Evolutionary conservation across 2,888 invertebrate genomes (phyloP).

Genomic region (Microctonus aethiopoides): DNA sequence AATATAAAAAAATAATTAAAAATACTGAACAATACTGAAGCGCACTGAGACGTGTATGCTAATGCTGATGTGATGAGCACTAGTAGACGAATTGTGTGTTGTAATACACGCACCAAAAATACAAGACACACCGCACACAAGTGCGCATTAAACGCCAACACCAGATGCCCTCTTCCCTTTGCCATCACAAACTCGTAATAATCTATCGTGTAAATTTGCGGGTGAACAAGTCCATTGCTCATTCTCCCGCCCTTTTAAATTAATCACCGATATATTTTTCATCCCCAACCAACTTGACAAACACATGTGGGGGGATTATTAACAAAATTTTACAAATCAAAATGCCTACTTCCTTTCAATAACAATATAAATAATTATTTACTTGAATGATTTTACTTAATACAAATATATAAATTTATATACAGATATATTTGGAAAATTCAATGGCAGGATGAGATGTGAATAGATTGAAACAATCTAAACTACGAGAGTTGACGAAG

Average conservation of each 20-base stretch:
- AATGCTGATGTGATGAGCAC: neutral
- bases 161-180: constrained; percentile 45
- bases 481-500: constrained; percentile 14
- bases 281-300: neutral
- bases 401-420: no score
- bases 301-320: no score
- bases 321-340: neutral
- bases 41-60: constrained; percentile 7
- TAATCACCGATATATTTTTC: neutral
- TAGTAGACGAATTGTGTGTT: constrained; percentile 10
- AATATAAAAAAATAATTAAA: neutral
- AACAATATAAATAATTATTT: no score
- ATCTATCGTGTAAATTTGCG: constrained; percentile 33
- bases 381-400: neutral
- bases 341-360: no score
- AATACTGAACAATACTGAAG: constrained; percentile 5
- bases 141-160: constrained; percentile 47
- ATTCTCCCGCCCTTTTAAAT: constrained; percentile 11
- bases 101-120: constrained; percentile 38
- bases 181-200: constrained; percentile 39
- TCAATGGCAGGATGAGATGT: no score
- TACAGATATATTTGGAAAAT: no score
- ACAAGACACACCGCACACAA: constrained; percentile 43
- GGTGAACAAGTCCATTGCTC: constrained; percentile 13
- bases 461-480: constrained; percentile 15